These are phyloP conservation scores for Barypeithes pellucidus DNA, from an alignment of 2,888 invertebrate genomes.

Conservation along the genomic window DNA sequence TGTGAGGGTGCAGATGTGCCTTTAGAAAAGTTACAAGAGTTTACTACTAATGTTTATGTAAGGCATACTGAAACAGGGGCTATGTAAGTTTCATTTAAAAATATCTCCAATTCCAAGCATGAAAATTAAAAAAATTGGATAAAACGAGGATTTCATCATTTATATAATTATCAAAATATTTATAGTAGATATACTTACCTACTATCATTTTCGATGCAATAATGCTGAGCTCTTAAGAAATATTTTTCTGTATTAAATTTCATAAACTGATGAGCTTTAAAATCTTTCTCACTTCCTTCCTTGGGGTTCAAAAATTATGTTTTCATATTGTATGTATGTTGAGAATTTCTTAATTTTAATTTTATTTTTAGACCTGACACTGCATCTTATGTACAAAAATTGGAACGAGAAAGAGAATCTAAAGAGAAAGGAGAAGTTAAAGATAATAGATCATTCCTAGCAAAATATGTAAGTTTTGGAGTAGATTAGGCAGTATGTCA, in stretches of 20 bases:
- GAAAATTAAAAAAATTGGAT: too few species aligned
- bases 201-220: too few species aligned
- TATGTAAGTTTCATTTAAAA: conserved; percentile 71
- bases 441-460: conserved; percentile 96
- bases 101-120: too few species aligned
- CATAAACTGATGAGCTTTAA: too few species aligned
- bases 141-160: too few species aligned
- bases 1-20: conserved; percentile 70
- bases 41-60: conserved; percentile 86
- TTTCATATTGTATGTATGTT: not conserved
- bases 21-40: conserved; percentile 71
- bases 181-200: too few species aligned
- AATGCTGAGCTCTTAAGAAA: too few species aligned
- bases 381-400: conserved; percentile 93
- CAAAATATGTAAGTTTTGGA: conserved; percentile 92
- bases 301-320: too few species aligned
- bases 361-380: conserved; percentile 85
- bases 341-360: not conserved
- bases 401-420: conserved; percentile 92
- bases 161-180: too few species aligned
- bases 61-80: conserved; percentile 89
- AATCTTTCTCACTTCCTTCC: too few species aligned
- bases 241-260: too few species aligned
- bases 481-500: not conserved
- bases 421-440: conserved; percentile 91